Evolutionary conservation across 2,113 vertebrate species (phyloP), one percentile per base, ranked within the genome.

Genomic region (Siphamia tubifer): DNA sequence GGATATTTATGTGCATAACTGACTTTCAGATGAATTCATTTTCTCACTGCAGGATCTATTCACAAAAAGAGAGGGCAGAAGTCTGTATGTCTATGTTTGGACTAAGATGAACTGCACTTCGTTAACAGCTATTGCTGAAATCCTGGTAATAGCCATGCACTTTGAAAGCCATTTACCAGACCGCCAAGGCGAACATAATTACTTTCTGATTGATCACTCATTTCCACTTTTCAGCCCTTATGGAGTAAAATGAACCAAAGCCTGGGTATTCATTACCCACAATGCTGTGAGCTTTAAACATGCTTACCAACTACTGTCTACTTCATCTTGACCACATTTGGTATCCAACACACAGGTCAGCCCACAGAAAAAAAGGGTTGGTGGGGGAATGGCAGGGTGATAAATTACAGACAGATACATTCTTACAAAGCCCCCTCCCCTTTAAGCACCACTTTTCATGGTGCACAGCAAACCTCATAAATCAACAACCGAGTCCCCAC

Each of bases 361-460:
- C 20, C 6, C 25, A 39, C 10, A 4, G 52, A 39, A 51, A 65
- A 40, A 68, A 48, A 48, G 15, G n/a, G 64, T 75, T 19, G 21
- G 27, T 28, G 63, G 60, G 48, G 47, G 56, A 79, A 45, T 53
- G 68, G 60, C 24, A 17, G 36, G 11, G 76, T 92, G 86, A 93
- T 91, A 79, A 89, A 93, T 93, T 82, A 63, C 78, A 68, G 51
- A 64, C 68, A 85, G 82, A 87, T 85, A 81, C 54, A 84, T 86
- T 89, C 85, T 79, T 82, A 87, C 81, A 90, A 90, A 86, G 64
- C 77, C 68, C 74, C 66, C 74, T 64, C 60, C 58, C 44, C 40
- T 28, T 67, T 1, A 4, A 81, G 65, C 47, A 5, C 27, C 31
- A 19, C 73, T 58, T 79, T 68, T 75, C 77, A 77, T 38, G 61